Evolutionary conservation across 1,140 invertebrate species (phyloP).

Genomic region (Gryon sp.): DNA sequence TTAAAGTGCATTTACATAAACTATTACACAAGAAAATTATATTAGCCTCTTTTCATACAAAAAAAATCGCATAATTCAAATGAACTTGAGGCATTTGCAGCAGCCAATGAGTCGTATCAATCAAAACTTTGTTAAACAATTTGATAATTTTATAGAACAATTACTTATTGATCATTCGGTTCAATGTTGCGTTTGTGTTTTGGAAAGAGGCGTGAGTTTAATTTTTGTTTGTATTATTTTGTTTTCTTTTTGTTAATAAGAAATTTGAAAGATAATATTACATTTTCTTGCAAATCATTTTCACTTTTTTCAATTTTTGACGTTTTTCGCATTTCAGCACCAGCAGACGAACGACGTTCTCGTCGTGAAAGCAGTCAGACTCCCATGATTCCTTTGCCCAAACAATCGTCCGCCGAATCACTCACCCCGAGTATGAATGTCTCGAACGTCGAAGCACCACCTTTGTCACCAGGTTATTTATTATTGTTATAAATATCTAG

Average conservation of each 20-base stretch:
- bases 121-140: too few species aligned
- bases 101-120: too few species aligned
- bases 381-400: constrained; percentile 72
- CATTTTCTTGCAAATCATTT: background rate
- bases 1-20: constrained; percentile 44
- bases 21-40: constrained; percentile 22
- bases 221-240: too few species aligned
- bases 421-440: constrained; percentile 72
- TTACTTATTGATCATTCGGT: too few species aligned
- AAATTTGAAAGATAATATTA: too few species aligned
- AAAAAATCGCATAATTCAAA: too few species aligned
- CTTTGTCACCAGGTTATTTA: constrained; percentile 75
- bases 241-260: too few species aligned
- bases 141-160: too few species aligned
- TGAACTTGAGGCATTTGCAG: too few species aligned
- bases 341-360: constrained; percentile 73
- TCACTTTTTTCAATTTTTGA: constrained; percentile 1
- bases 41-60: too few species aligned
- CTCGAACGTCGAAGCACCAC: constrained; percentile 67
- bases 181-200: constrained; percentile 27
- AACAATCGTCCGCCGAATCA: constrained; percentile 77
- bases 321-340: constrained; percentile 67
- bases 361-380: constrained; percentile 75
- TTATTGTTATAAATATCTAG: too few species aligned
- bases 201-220: constrained; percentile 24